phyloP scores from a whole-genome alignment of 2,797 vertebrate species.

The Pseudochirops cupreus region DNA sequence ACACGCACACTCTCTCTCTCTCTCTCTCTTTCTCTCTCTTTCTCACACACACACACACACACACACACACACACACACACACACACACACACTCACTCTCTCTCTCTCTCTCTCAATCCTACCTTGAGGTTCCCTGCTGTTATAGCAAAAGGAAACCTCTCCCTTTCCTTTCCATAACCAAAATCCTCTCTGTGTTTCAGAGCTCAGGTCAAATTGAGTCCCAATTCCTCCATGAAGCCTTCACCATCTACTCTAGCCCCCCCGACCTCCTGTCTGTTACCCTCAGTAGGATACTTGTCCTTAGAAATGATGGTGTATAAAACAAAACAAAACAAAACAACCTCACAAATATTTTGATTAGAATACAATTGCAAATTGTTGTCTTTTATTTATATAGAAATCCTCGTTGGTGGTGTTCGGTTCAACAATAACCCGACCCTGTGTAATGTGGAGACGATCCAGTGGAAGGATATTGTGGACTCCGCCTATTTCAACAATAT shows the following conservation, averaged over 20 bases:
- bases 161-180: neutral
- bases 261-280: too few relatives aligned
- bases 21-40: too few relatives aligned
- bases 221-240: accelerated
- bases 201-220: neutral
- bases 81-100: too few relatives aligned
- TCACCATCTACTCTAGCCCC: too few relatives aligned
- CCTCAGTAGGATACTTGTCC: neutral
- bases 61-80: too few relatives aligned
- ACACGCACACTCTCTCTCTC: neutral
- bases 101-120: neutral
- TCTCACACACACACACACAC: neutral
- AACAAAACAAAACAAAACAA: accelerated
- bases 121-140: neutral
- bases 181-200: neutral
- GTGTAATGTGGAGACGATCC: slow-evolving; percentile 93
- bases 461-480: slow-evolving; percentile 94
- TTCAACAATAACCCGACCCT: slow-evolving; percentile 88
- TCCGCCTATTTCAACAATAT: slow-evolving; percentile 78
- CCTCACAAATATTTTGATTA: neutral
- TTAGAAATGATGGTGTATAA: neutral
- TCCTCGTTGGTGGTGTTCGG: slow-evolving; percentile 93
- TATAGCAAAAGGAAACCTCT: neutral
- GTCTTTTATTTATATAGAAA: slow-evolving; percentile 87
- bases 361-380: neutral